These are phyloP conservation scores for Corvus cornix DNA, from an alignment of 2,113 vertebrate species.

Conservation along the genomic window DNA sequence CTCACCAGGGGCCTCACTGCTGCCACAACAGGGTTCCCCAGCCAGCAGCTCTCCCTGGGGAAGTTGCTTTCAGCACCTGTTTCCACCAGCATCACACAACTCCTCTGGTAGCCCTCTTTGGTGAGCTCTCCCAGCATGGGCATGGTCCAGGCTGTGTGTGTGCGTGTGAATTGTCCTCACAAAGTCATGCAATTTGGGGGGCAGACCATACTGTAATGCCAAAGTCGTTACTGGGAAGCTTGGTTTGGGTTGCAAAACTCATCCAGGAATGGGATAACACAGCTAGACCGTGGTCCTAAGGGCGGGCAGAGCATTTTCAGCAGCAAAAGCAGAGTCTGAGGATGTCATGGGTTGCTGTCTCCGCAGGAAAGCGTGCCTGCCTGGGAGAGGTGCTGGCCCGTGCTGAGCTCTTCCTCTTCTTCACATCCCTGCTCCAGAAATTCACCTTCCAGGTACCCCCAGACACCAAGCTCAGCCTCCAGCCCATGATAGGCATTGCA, in stretches of 20 bases:
- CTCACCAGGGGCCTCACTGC: too few species aligned
- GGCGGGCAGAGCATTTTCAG: background rate
- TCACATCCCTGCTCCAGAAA: constrained; percentile 79
- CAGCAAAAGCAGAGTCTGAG: background rate
- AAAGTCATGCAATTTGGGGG: accelerated
- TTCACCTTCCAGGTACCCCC: constrained; percentile 74
- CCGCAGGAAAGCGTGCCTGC: constrained; percentile 80
- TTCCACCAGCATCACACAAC: background rate
- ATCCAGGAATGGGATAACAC: background rate
- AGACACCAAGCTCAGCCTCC: constrained; percentile 39
- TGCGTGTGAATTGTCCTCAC: background rate
- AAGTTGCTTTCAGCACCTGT: background rate
- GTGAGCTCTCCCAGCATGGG: background rate
- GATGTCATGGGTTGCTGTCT: background rate
- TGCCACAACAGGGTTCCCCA: background rate
- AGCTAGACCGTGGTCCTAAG: accelerated
- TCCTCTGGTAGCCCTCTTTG: background rate
- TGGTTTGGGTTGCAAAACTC: background rate
- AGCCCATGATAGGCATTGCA: constrained; percentile 4
- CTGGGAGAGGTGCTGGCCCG: constrained; percentile 81
- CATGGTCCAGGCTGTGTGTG: accelerated
- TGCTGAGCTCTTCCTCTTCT: constrained; percentile 84
- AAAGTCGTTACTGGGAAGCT: accelerated
- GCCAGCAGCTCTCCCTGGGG: background rate
- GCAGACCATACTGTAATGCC: background rate